These are phyloP conservation scores for Arrhopalites spinosus DNA, from an alignment of 2,888 invertebrate genomes.

Conservation along the genomic window DNA sequence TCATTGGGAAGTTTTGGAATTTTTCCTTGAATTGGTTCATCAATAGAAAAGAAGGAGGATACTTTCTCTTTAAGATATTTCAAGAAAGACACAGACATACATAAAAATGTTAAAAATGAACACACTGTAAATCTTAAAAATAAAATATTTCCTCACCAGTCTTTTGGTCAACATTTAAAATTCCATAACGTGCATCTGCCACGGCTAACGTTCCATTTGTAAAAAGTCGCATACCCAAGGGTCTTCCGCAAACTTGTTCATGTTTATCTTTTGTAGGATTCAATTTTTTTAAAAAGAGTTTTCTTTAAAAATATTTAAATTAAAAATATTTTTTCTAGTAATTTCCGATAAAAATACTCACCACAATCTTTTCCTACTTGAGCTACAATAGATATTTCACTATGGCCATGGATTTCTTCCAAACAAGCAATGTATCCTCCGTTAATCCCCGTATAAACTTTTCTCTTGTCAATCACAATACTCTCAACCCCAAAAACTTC, in stretches of 20 bases:
- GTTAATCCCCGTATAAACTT: slow-evolving; percentile 72
- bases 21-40: slow-evolving; percentile 70
- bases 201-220: slow-evolving; percentile 72
- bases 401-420: too few relatives aligned
- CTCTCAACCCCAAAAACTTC: slow-evolving; percentile 80
- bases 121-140: too few relatives aligned
- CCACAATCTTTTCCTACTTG: not conserved
- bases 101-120: too few relatives aligned
- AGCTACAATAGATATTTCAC: not conserved
- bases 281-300: not conserved
- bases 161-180: slow-evolving; percentile 80
- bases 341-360: too few relatives aligned
- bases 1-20: slow-evolving; percentile 73
- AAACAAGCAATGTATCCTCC: slow-evolving; percentile 15
- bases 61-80: slow-evolving; percentile 28
- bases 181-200: slow-evolving; percentile 84
- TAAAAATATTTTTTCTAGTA: too few relatives aligned
- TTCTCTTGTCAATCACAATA: slow-evolving; percentile 73
- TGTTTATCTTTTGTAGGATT: slow-evolving; percentile 67
- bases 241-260: slow-evolving; percentile 85
- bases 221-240: slow-evolving; percentile 82
- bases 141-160: slow-evolving; percentile 64
- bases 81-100: not conserved
- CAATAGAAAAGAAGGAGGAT: slow-evolving; percentile 38
- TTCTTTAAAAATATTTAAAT: too few relatives aligned